phyloP scores from a whole-genome alignment of 2,113 vertebrate species.

The Cyanoramphus novaezelandiae region DNA sequence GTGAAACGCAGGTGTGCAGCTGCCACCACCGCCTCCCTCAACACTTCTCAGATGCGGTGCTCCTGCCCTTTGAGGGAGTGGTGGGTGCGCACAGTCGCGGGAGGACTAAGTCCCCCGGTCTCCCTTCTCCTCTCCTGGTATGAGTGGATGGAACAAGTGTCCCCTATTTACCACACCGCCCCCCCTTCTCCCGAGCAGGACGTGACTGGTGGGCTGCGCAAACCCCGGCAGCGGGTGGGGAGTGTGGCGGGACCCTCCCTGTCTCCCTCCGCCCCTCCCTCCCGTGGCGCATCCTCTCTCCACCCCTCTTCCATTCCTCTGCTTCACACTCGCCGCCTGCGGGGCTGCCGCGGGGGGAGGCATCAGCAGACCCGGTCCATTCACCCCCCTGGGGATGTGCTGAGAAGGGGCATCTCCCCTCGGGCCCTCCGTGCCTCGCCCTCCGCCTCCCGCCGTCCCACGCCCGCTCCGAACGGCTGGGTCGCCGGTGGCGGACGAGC shows the following conservation, averaged over 20 bases:
- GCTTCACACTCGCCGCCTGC: not conserved
- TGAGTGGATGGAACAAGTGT: rapidly evolving
- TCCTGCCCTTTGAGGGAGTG: rapidly evolving
- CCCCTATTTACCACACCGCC: rapidly evolving
- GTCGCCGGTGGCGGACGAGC: not conserved
- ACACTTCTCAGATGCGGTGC: too few relatives aligned
- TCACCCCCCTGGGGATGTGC: not conserved
- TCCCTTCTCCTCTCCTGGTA: rapidly evolving
- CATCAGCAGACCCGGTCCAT: not conserved
- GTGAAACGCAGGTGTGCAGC: not conserved
- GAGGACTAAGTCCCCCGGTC: rapidly evolving
- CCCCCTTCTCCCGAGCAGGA: rapidly evolving
- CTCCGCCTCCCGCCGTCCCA: not conserved
- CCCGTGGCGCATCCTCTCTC: not conserved
- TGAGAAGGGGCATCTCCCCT: not conserved
- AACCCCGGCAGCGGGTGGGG: not conserved
- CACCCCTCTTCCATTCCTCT: not conserved
- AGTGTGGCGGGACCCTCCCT: not conserved
- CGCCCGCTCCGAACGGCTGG: not conserved
- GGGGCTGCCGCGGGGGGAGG: not conserved
- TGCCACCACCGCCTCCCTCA: not conserved
- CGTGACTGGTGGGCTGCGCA: not conserved
- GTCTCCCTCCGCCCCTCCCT: not conserved
- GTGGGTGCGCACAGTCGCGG: rapidly evolving
- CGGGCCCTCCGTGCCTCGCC: not conserved